Evolutionary conservation across 2,797 vertebrate genomes (phyloP), one percentile per base, ranked within the genome.

Genomic region (Chlorospingus flavigularis): DNA sequence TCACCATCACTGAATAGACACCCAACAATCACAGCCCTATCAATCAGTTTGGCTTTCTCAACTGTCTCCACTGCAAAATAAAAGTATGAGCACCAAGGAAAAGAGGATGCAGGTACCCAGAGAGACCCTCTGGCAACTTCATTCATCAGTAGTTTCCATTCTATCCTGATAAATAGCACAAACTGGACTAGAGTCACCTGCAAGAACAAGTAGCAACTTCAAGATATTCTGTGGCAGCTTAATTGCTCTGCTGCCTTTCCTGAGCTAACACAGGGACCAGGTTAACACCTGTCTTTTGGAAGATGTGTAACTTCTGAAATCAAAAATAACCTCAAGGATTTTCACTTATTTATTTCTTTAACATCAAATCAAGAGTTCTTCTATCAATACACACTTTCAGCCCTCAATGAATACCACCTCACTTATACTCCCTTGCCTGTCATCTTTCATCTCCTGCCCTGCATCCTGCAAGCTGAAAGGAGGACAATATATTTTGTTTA

Each of bases 401-500:
- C 9, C 43, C 20, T 30, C 15, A 50, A 4, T 26, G 26, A 94
- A 82, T 7, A 40, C 2, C 8, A 45, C 16, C 16, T 61, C 61
- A 13, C 9, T 7, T 7, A 24, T 3, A 2, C 13, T 81, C 17
- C 33, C 35, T 63, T 25, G 17, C 17, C 35, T 39, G 15, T 51
- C 10, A 82, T 23, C 21, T 65, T 48, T 72, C 17, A 39, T 47
- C 17, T 78, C 33, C 28, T 48, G 31, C 16, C 26, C 37, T 63
- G 21, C 26, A 71, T 28, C 28, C 67, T 85, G 30, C 24, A 85
- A 92, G 19, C 16, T 63, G 19, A 85, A 85, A 10, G 25, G 60
- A 85, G 9, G 28, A 71, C 62, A 57, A 89, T 71, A 23, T 40
- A 85, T 92, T 88, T 90, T 88, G 80, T 74, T 96, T 90, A 50